Conservation (phyloP, 35 echinoderm and acorn worm genomes). For the Heliocidaris erythrogramma region DNA sequence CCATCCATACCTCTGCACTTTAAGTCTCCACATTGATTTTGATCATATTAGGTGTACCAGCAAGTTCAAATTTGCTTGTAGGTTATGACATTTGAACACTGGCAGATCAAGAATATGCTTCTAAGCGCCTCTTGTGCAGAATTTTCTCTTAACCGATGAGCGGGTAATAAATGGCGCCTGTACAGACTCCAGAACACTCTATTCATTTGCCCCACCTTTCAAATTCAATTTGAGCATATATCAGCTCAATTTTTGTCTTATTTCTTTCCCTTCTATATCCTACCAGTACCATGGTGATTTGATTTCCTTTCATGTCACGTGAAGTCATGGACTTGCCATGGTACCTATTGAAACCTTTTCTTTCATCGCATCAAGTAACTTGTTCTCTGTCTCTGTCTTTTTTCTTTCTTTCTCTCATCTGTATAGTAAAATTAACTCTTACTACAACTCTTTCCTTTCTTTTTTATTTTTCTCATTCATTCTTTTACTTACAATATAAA, state of each 20-base stretch:
- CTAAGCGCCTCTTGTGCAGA: background rate
- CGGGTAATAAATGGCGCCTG: background rate
- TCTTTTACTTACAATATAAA: background rate
- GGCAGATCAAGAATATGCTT: background rate
- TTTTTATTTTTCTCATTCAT: background rate
- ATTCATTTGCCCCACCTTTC: conserved; percentile 10
- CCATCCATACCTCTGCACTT: background rate
- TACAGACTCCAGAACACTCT: background rate
- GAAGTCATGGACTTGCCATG: background rate
- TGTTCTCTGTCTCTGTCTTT: background rate
- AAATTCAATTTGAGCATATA: background rate
- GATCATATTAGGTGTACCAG: background rate
- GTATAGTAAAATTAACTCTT: background rate
- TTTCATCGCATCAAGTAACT: background rate
- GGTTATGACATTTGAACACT: background rate
- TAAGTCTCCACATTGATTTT: no score
- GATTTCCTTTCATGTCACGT: background rate
- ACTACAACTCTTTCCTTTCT: background rate
- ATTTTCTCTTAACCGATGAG: background rate
- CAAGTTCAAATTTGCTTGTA: background rate
- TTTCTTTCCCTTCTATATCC: background rate
- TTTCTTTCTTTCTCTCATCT: background rate
- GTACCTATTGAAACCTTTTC: background rate
- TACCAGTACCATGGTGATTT: background rate
- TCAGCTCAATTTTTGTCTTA: background rate